Base-by-base conservation (phyloP, 1,140 invertebrate genomes). In the Heliothis subflexa region DNA sequence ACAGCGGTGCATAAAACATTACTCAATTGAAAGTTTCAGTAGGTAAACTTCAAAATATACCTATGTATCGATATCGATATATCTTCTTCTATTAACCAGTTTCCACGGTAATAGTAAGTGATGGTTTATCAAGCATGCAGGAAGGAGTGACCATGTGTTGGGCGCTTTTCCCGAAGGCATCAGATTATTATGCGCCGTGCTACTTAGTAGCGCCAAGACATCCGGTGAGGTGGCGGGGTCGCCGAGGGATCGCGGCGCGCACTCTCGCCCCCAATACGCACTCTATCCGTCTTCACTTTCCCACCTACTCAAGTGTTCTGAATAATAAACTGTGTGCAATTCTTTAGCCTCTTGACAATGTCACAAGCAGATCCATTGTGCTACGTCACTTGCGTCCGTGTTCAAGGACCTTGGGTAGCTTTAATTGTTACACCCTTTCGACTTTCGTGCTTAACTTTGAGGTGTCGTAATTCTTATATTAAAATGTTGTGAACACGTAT, bases 271-370 rank as follows among this genome's bases (percentile, higher is more conserved):
- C 87, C 88, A 89, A 91, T 86, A 85, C 83, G 64, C 81, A 79
- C 86, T 89, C 78, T 73, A 79, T 73, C 83, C 78, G 85, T 76
- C 84, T 90, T 88, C 88, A 86, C 85, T 89, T 89, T 89, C 88
- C 83, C 83, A 79, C 83, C 81, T 80, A 83, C 61, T 86, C 78
- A 84, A 89, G 88, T 88, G 80, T 73, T 78, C 73, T 83, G 83
- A 85, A 87, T 87, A 88, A 86, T 84, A 86, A 88, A 81, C 83
- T 81, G 54, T 81, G 78, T 83, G 66, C 80, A 83, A 82, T 81
- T 84, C 70, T 83, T 81, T 79, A 78, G 66, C 70, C 73, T 74
- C 81, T 85, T 52, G 70, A 84, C 83, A 73, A 59, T 83, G 66
- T 82, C 75, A 77, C 75, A 73, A 76, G 21, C 61, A 78, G 72